phyloP scores from a whole-genome alignment of 2,888 invertebrate genomes.

The Darwinula stevensoni region DNA sequence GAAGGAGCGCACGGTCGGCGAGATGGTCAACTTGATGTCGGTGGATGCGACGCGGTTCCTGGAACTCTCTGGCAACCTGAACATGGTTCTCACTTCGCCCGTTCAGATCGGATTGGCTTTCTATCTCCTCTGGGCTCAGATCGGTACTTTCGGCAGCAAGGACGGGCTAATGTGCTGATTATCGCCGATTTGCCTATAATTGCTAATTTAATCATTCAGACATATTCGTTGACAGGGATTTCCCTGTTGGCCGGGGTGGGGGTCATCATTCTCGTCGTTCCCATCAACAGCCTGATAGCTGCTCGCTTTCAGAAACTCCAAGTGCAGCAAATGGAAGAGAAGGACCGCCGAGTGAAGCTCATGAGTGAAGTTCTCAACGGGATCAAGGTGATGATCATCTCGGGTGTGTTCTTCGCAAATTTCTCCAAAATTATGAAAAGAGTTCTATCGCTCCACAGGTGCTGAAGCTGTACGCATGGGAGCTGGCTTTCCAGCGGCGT shows the following conservation, averaged over 20 bases:
- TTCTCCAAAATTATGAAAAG: too few species aligned
- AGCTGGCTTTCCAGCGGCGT: conserved; percentile 17
- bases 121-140: background rate
- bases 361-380: conserved; percentile 18
- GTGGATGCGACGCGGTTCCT: conserved; percentile 9
- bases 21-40: conserved; percentile 10
- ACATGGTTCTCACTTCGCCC: conserved; percentile 5
- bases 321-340: conserved; percentile 15
- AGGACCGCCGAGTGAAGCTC: conserved; percentile 17
- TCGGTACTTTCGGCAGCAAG: background rate
- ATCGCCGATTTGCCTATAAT: too few species aligned
- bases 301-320: background rate
- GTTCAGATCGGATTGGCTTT: conserved; percentile 6
- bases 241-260: background rate
- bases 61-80: conserved; percentile 5
- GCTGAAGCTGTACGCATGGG: conserved; percentile 15
- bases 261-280: background rate
- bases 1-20: conserved; percentile 9
- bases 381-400: conserved; percentile 13
- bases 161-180: too few species aligned
- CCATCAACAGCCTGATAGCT: background rate
- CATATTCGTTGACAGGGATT: background rate
- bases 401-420: too few species aligned
- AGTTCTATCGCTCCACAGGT: conserved; percentile 9
- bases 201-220: background rate